Conservation (phyloP, 2,113 vertebrate genomes). For the Chlorodrepanis virens region DNA sequence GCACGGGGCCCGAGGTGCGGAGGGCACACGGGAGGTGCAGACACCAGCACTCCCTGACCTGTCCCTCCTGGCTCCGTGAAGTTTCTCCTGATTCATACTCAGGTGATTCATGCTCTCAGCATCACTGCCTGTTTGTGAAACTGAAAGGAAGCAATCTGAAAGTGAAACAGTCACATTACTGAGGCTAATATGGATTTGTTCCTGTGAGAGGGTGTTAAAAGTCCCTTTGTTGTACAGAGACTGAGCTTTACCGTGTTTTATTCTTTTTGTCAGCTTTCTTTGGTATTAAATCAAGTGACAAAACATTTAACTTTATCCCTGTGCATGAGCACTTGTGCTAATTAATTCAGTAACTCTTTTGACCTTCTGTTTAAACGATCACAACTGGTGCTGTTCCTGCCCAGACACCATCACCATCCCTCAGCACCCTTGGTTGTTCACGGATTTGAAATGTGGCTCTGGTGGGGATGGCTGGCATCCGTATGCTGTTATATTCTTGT, state of each 20-base stretch:
- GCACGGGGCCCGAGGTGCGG: rapidly evolving
- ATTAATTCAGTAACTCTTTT: slow-evolving; percentile 28
- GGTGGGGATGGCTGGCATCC: neutral
- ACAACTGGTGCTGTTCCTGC: neutral
- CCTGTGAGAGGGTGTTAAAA: neutral
- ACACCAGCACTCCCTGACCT: rapidly evolving
- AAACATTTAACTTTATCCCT: slow-evolving; percentile 9
- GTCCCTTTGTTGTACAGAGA: neutral
- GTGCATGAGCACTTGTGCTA: neutral
- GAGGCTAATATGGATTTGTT: neutral
- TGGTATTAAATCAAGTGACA: neutral
- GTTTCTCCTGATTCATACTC: neutral
- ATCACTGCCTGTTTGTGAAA: neutral
- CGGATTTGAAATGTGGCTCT: neutral
- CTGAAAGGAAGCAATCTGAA: neutral
- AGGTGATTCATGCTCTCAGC: neutral
- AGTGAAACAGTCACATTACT: neutral
- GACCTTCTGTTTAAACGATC: neutral
- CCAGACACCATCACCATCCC: neutral
- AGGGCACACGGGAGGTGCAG: rapidly evolving
- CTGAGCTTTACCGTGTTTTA: neutral
- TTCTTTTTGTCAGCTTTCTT: neutral
- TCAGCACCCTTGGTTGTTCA: neutral
- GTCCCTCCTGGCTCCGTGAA: rapidly evolving
- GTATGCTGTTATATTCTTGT: slow-evolving; percentile 45